Base-by-base conservation (phyloP, 2,888 invertebrate species). In the Idaea dimidiata region DNA sequence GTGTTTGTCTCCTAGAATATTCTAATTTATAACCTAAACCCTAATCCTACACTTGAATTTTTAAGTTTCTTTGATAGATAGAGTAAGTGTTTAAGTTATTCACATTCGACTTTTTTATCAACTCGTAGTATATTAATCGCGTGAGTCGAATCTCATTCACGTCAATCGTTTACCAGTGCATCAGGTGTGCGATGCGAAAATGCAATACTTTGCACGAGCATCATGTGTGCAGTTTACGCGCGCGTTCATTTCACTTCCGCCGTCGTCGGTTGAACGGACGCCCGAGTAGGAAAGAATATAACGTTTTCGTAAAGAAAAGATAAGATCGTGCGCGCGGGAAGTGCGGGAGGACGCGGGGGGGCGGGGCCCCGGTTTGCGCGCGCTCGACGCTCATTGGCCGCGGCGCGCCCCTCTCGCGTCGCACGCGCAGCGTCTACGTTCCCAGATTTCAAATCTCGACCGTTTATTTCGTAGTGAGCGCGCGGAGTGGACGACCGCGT, bases 361-460 rank as follows among this genome's bases (percentile, higher is more conserved):
- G 58, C 58, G 75, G 73, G 72, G 69, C 80, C 82, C 80, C 82
- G 79, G 83, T 80, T 82, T 80, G 85, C 87, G 86, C 88, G 84
- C 87, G 88, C 88, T 73, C 74, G 57, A 61, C 62, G 63, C 72
- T 74, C 66, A 90, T 89, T 89, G 91, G 91, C 70, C 71, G 66
- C 73, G 74, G 74, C 78, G 72, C 75, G 76, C 80, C 78, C 81
- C 82, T 77, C 80, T 75, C 77, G 76, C 77, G 79, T 75, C 86
- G 87, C 86, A 81, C 84, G 87, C 89, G 86, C 90, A 85, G 90
- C 90, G 91, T 91, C 91, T 89, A 87, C 83, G 83, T 86, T 85
- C 81, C 80, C 86, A 88, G 89, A 91, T 92, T 93, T 93, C 81
- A 93, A 93, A 93, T 93, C 93, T 91, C 92, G 87, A 89, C 93